Conservation (phyloP, 2,113 vertebrate genomes). For the Tiliqua scincoides region DNA sequence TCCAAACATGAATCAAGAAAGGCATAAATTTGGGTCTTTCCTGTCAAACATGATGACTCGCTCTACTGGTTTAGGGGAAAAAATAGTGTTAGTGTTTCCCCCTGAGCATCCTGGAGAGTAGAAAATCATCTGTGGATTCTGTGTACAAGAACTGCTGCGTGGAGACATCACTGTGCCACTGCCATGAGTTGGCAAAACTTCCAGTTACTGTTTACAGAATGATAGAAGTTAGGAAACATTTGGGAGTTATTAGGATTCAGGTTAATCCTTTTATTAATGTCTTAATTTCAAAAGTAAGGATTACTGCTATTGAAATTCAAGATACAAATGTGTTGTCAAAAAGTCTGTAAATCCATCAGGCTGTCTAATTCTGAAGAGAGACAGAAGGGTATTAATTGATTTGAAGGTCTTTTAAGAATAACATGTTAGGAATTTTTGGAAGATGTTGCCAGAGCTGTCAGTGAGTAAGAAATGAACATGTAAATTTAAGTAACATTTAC, state of each 20-base stretch:
- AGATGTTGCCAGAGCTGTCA: conserved; percentile 57
- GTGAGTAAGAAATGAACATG: conserved; percentile 59
- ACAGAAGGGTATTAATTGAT: conserved; percentile 62
- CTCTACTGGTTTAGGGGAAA: conserved; percentile 68
- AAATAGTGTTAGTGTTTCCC: conserved; percentile 44
- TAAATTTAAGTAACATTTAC: conserved; percentile 40
- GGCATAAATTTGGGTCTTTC: conserved; percentile 71
- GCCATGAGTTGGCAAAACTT: not conserved
- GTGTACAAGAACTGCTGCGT: conserved; percentile 31
- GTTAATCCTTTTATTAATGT: conserved; percentile 27
- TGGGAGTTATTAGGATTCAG: not conserved
- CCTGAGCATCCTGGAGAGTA: conserved; percentile 51
- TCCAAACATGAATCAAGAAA: conserved; percentile 68
- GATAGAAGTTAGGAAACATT: not conserved
- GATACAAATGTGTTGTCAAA: conserved; percentile 7
- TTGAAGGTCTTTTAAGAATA: conserved; percentile 49
- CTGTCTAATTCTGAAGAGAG: conserved; percentile 38
- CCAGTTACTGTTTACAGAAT: conserved; percentile 3
- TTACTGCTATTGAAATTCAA: conserved; percentile 10
- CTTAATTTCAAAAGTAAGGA: not conserved
- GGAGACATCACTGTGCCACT: not conserved
- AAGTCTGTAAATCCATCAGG: conserved; percentile 31
- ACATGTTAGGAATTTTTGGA: conserved; percentile 36
- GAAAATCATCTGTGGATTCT: conserved; percentile 21
- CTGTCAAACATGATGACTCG: conserved; percentile 56